phyloP scores from a whole-genome alignment of 2,888 invertebrate genomes.

The Acleris holmiana region DNA sequence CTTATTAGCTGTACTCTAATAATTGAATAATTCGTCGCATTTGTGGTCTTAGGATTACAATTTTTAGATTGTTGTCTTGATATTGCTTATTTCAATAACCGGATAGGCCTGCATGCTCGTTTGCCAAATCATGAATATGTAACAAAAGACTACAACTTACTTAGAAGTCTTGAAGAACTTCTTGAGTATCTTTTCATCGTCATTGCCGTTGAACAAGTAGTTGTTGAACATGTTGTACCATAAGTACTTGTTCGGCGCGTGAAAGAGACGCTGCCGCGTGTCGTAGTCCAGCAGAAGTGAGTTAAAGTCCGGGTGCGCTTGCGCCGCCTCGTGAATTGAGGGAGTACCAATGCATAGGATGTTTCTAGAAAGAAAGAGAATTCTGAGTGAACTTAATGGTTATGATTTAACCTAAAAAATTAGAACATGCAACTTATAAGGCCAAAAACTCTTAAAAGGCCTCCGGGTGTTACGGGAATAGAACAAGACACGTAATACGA shows the following conservation, averaged over 20 bases:
- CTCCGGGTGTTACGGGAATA: background rate
- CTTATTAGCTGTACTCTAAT: too few species aligned
- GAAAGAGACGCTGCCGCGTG: slow-evolving; percentile 87
- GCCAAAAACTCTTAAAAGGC: too few species aligned
- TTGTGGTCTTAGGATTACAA: too few species aligned
- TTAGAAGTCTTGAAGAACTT: slow-evolving; percentile 85
- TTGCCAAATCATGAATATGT: background rate
- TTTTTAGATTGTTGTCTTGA: too few species aligned
- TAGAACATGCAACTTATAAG: too few species aligned
- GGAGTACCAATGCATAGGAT: slow-evolving; percentile 95
- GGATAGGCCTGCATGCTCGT: too few species aligned
- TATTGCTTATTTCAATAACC: too few species aligned
- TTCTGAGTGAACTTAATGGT: too few species aligned
- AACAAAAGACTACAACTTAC: slow-evolving; percentile 60
- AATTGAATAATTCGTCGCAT: too few species aligned
- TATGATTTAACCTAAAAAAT: too few species aligned
- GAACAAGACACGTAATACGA: slow-evolving; percentile 2
- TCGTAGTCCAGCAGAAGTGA: slow-evolving; percentile 93
- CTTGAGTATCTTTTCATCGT: slow-evolving; percentile 82
- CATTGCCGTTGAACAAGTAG: slow-evolving; percentile 89
- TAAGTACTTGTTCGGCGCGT: slow-evolving; percentile 86
- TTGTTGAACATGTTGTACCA: slow-evolving; percentile 97
- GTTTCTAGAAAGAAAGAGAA: slow-evolving; percentile 70
- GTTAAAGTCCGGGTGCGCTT: slow-evolving; percentile 58
- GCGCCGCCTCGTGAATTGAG: slow-evolving; percentile 89